Conservation (phyloP, 2,888 invertebrate genomes). For the Serrognathus titanus region DNA sequence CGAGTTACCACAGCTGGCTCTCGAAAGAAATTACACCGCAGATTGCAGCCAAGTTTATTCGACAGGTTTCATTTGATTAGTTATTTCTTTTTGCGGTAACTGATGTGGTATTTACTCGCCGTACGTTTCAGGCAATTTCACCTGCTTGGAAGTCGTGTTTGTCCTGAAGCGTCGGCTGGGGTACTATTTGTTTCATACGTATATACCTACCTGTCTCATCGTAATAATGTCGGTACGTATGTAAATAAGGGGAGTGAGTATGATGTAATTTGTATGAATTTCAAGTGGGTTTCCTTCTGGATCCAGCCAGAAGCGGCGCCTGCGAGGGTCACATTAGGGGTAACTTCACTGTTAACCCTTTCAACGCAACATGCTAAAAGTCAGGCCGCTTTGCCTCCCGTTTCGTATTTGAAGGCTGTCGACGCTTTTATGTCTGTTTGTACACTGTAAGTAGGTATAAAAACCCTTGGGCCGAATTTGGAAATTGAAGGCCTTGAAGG, state of each 20-base stretch:
- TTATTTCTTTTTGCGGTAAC: conserved; percentile 60
- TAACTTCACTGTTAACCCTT: conserved; percentile 82
- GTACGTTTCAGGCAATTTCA: conserved; percentile 73
- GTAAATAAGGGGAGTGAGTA: not conserved
- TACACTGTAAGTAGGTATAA: conserved; percentile 65
- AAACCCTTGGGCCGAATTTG: no score
- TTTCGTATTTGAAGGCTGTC: conserved; percentile 89
- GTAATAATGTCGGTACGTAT: conserved; percentile 86
- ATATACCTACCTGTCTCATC: conserved; percentile 89
- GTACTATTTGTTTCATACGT: conserved; percentile 90
- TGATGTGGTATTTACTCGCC: conserved; percentile 48
- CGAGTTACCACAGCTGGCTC: conserved; percentile 80
- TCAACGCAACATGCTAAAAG: conserved; percentile 93
- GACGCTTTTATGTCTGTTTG: conserved; percentile 93
- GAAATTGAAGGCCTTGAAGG: no score
- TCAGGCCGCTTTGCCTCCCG: conserved; percentile 88
- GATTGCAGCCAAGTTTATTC: conserved; percentile 92
- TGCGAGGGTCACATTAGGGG: conserved; percentile 87
- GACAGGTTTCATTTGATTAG: conserved; percentile 58
- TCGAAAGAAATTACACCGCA: conserved; percentile 84
- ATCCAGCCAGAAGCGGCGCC: conserved; percentile 93
- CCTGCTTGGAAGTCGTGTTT: conserved; percentile 87
- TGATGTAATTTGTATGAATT: not conserved
- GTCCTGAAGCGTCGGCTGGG: conserved; percentile 84
- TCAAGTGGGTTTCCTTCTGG: conserved; percentile 91